Evolutionary conservation across 2,797 vertebrate genomes (phyloP).

Genomic region (Coccyzus lansbergi): DNA sequence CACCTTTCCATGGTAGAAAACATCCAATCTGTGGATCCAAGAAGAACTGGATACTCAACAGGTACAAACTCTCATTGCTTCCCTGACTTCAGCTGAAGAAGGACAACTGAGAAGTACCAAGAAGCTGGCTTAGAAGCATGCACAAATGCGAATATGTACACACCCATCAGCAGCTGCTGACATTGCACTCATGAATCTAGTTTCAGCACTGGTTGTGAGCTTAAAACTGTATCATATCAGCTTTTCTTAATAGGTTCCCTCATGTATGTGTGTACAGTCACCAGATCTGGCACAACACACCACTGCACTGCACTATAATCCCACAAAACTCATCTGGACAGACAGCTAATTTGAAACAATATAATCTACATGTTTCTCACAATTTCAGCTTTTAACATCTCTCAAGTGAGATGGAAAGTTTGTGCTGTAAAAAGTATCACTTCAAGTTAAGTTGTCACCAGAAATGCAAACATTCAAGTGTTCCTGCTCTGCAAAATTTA

Average conservation of each 20-base stretch:
- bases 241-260: background rate
- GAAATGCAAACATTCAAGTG: background rate
- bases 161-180: background rate
- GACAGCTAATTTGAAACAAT: background rate
- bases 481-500: background rate
- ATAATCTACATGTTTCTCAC: background rate
- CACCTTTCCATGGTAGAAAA: background rate
- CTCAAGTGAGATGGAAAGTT: background rate
- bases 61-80: background rate
- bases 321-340: background rate
- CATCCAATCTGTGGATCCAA: background rate
- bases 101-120: background rate
- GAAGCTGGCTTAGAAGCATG: background rate
- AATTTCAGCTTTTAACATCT: background rate
- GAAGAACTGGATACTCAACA: background rate
- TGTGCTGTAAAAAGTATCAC: background rate
- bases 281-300: background rate
- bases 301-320: background rate
- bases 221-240: background rate
- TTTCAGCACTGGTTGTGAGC: background rate
- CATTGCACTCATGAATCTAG: background rate
- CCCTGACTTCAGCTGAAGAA: background rate
- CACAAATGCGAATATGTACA: accelerated
- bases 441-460: background rate
- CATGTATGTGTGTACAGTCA: background rate